Evolutionary conservation across 2,113 vertebrate species (phyloP).

Genomic region (Saguinus midas): DNA sequence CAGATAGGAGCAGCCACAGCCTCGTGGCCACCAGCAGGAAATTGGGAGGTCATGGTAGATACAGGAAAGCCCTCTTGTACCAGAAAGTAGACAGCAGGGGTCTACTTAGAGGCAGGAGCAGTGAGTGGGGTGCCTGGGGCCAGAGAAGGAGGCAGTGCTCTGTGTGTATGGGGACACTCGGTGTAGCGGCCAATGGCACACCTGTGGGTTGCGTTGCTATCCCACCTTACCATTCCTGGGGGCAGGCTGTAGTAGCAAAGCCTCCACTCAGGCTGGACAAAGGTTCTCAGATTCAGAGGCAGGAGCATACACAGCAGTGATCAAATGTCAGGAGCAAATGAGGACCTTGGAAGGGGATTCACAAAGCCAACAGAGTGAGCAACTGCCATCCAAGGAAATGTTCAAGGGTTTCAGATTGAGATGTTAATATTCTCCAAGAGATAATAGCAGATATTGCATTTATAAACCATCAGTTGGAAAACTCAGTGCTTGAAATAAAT

Average conservation of each 20-base stretch:
- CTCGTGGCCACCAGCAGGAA: not conserved
- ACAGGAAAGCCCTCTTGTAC: not conserved
- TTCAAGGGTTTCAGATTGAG: not conserved
- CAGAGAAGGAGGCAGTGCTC: not conserved
- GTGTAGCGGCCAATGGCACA: not conserved
- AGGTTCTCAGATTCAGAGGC: not conserved
- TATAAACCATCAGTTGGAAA: not conserved
- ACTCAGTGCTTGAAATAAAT: not conserved
- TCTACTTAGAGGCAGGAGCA: not conserved
- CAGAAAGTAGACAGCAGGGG: no score
- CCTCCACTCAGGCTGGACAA: accelerated
- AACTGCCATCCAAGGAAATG: not conserved
- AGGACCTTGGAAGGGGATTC: accelerated
- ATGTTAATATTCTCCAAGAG: not conserved
- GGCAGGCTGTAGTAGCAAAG: not conserved
- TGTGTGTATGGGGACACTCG: accelerated
- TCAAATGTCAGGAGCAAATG: accelerated
- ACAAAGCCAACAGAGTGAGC: not conserved
- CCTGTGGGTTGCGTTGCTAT: not conserved
- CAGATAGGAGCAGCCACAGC: no score
- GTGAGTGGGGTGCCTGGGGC: no score
- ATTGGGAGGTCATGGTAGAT: not conserved
- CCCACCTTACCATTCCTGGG: accelerated
- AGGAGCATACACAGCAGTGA: not conserved
- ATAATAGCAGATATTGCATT: not conserved